These are phyloP conservation scores for Speoplatyrhinus poulsoni DNA, from an alignment of 2,113 vertebrate species.

Conservation along the genomic window DNA sequence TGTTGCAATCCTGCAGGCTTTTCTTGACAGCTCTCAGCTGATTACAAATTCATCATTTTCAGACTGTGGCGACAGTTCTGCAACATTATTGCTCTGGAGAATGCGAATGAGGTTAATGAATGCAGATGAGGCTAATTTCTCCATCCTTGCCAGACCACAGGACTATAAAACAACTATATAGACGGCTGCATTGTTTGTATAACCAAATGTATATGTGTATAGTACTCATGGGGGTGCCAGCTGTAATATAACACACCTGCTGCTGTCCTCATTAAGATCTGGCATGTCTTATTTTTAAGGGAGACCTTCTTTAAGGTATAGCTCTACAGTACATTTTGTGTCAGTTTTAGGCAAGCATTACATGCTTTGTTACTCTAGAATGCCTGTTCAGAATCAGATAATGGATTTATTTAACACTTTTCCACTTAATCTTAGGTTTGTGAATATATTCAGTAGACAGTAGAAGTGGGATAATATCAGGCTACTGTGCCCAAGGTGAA, in stretches of 20 bases:
- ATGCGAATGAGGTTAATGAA: slow-evolving; percentile 79
- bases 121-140: slow-evolving; percentile 77
- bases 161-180: slow-evolving; percentile 66
- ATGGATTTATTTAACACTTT: neutral
- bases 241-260: slow-evolving; percentile 44
- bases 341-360: slow-evolving; percentile 20
- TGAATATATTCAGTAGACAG: slow-evolving; percentile 1
- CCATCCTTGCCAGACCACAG: slow-evolving; percentile 70
- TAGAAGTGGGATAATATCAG: slow-evolving; percentile 15
- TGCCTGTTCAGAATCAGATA: neutral
- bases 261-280: slow-evolving; percentile 34
- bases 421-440: slow-evolving; percentile 2
- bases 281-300: slow-evolving; percentile 36
- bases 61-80: slow-evolving; percentile 66
- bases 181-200: slow-evolving; percentile 50
- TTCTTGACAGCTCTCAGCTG: slow-evolving; percentile 77
- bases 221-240: slow-evolving; percentile 39
- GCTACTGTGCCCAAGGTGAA: slow-evolving; percentile 61
- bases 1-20: slow-evolving; percentile 70
- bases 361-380: neutral
- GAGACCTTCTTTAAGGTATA: neutral
- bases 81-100: slow-evolving; percentile 67
- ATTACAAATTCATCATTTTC: slow-evolving; percentile 80
- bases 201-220: slow-evolving; percentile 60
- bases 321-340: slow-evolving; percentile 2